phyloP scores from a whole-genome alignment of 2,113 vertebrate genomes.

The Brachypodius melanocephalos region DNA sequence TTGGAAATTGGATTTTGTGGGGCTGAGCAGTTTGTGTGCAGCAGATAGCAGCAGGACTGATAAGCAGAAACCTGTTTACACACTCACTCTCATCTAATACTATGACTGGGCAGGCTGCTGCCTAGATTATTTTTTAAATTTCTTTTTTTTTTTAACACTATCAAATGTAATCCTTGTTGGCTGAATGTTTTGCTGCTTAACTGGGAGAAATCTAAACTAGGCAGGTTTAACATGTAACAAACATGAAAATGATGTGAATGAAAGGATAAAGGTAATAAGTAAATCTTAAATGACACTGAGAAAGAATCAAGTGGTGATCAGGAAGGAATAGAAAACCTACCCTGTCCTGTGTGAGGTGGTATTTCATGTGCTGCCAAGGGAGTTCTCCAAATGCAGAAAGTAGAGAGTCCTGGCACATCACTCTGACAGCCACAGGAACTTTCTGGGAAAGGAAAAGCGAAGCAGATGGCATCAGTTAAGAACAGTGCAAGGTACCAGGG shows the following conservation, averaged over 20 bases:
- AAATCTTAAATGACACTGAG: not conserved
- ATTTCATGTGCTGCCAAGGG: not conserved
- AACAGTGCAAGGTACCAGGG: not conserved
- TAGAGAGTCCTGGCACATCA: not conserved
- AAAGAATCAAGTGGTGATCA: not conserved
- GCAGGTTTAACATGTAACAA: not conserved
- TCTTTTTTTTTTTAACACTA: not conserved
- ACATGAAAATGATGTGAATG: not conserved
- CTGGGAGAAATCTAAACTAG: not conserved
- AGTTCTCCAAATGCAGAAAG: not conserved
- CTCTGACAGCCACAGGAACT: not conserved
- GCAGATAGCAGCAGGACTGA: constrained; percentile 50
- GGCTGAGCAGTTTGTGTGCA: constrained; percentile 54
- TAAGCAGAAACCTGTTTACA: constrained; percentile 64
- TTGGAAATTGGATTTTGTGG: constrained; percentile 66
- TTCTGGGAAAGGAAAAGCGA: not conserved
- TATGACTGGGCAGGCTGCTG: not conserved
- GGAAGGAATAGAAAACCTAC: not conserved
- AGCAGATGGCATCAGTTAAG: constrained; percentile 10
- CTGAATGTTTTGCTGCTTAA: not conserved
- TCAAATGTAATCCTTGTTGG: not conserved
- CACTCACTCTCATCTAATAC: constrained; percentile 6
- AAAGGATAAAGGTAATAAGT: not conserved
- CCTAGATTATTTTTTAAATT: not conserved
- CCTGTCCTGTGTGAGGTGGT: not conserved